These are phyloP conservation scores for Zelleria hepariella DNA, from an alignment of 2,888 invertebrate genomes.

Conservation along the genomic window DNA sequence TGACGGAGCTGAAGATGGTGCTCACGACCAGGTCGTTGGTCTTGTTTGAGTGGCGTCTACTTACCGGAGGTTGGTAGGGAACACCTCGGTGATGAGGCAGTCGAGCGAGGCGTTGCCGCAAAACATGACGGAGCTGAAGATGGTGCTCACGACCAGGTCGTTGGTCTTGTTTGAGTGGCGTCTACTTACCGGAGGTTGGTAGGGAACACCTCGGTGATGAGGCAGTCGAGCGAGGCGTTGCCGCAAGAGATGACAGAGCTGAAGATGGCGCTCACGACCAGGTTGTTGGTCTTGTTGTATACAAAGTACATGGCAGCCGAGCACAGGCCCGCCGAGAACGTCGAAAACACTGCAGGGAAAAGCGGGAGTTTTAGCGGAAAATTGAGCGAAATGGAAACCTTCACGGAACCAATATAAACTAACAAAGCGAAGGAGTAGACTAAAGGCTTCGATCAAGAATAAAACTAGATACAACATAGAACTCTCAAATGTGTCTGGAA, in stretches of 20 bases:
- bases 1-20: slow-evolving; percentile 88
- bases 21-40: slow-evolving; percentile 86
- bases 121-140: slow-evolving; percentile 89
- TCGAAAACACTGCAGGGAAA: slow-evolving; percentile 83
- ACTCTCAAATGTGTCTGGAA: too few species aligned
- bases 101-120: slow-evolving; percentile 92
- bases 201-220: slow-evolving; percentile 94
- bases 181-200: slow-evolving; percentile 82
- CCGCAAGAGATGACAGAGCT: slow-evolving; percentile 91
- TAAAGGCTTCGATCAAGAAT: too few species aligned
- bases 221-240: slow-evolving; percentile 91
- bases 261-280: slow-evolving; percentile 87
- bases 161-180: slow-evolving; percentile 78
- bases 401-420: too few species aligned
- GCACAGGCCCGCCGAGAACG: slow-evolving; percentile 86
- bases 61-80: slow-evolving; percentile 90
- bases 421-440: too few species aligned
- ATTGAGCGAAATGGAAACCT: too few species aligned
- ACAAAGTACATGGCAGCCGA: slow-evolving; percentile 90
- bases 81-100: slow-evolving; percentile 93
- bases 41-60: slow-evolving; percentile 41
- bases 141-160: slow-evolving; percentile 85
- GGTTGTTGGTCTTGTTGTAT: slow-evolving; percentile 85
- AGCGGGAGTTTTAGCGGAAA: too few species aligned
- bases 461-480: too few species aligned